Evolutionary conservation across 2,113 vertebrate genomes (phyloP).

Genomic region (Catharus minimus): DNA sequence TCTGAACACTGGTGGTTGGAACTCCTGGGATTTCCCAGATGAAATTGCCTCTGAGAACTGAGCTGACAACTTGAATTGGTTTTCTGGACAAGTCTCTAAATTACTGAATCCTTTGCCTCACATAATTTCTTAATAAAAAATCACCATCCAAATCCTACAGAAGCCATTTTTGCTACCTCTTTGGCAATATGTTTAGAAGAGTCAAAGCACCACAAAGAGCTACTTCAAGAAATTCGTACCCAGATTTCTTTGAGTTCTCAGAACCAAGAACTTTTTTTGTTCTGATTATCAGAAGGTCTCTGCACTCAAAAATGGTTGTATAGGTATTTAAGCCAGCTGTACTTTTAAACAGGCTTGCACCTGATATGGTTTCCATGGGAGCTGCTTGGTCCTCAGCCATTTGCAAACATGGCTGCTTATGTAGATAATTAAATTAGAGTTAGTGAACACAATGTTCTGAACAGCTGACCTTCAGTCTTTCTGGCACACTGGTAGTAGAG

Average conservation of each 20-base stretch:
- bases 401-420: conserved; percentile 37
- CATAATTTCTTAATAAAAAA: background rate
- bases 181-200: background rate
- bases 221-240: background rate
- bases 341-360: background rate
- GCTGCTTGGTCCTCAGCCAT: conserved; percentile 33
- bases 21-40: background rate
- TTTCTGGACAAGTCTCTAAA: background rate
- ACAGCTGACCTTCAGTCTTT: background rate
- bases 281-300: background rate
- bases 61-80: background rate
- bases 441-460: background rate
- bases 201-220: background rate
- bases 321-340: background rate
- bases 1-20: background rate
- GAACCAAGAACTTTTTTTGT: background rate
- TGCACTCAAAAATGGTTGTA: background rate
- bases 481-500: background rate
- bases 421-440: conserved; percentile 47
- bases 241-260: background rate
- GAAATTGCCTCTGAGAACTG: background rate
- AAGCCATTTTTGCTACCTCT: background rate
- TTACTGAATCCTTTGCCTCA: background rate
- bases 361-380: conserved; percentile 36
- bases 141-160: background rate